Evolutionary conservation across 1,140 invertebrate species (phyloP).

Genomic region (Lordiphosa clarofinis): DNA sequence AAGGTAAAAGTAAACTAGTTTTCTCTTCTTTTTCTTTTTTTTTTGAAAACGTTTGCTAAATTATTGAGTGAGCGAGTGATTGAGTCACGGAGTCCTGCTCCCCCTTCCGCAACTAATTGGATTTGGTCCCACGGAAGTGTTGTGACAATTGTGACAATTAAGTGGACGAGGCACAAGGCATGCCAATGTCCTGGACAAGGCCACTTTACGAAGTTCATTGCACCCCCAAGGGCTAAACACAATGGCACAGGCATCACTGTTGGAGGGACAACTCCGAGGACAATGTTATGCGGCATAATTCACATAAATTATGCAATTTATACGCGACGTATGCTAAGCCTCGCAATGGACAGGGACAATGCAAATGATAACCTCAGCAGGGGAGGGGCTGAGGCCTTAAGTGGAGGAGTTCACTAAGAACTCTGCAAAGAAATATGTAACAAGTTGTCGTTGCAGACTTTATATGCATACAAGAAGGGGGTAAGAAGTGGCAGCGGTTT

Average conservation of each 20-base stretch:
- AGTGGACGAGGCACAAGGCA: conserved; percentile 42
- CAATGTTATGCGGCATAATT: conserved; percentile 72
- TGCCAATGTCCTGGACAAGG: conserved; percentile 71
- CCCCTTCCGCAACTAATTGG: conserved; percentile 54
- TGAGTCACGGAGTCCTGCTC: conserved; percentile 48
- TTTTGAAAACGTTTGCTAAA: conserved; percentile 36
- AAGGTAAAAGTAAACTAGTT: conserved; percentile 55
- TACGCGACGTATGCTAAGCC: conserved; percentile 66
- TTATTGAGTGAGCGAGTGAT: conserved; percentile 61
- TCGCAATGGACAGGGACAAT: conserved; percentile 63
- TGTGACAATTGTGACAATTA: conserved; percentile 72
- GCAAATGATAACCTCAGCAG: conserved; percentile 43
- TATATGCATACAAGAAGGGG: conserved; percentile 27
- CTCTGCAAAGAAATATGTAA: conserved; percentile 48
- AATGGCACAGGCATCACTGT: conserved; percentile 13
- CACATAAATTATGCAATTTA: conserved; percentile 78
- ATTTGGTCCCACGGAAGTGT: conserved; percentile 64
- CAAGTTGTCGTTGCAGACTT: conserved; percentile 56
- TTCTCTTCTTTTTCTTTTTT: conserved; percentile 13
- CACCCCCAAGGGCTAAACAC: conserved; percentile 57
- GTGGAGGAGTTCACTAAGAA: conserved; percentile 20
- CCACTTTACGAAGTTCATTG: conserved; percentile 70
- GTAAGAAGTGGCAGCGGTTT: conserved; percentile 20
- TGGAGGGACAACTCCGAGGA: conserved; percentile 8
- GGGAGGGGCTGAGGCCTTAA: not conserved